Conservation (phyloP, 2,888 invertebrate species). For the Drosophila sordidapex region DNA sequence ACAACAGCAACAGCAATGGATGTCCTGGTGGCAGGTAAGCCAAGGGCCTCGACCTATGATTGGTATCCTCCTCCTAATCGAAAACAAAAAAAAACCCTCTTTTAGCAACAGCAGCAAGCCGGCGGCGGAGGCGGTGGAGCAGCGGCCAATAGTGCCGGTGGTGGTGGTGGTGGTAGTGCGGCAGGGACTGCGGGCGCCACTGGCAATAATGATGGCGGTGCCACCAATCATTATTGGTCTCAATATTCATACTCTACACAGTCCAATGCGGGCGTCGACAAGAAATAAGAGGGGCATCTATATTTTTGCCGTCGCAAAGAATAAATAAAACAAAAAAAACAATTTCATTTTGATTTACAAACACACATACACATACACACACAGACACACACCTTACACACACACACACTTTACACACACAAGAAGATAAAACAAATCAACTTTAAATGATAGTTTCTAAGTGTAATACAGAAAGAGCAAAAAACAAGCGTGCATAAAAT, state of each 20-base stretch:
- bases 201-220: constrained; percentile 69
- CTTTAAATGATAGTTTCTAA: constrained; percentile 67
- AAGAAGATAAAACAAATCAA: constrained; percentile 48
- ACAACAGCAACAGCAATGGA: constrained; percentile 84
- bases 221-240: constrained; percentile 83
- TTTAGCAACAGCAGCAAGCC: constrained; percentile 53
- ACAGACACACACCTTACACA: constrained; percentile 8
- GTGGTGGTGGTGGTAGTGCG: constrained; percentile 47
- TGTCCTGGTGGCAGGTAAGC: constrained; percentile 84
- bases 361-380: constrained; percentile 12
- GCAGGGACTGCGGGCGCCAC: constrained; percentile 42
- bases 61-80: neutral
- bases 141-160: constrained; percentile 57
- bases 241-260: constrained; percentile 84
- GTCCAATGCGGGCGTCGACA: constrained; percentile 70
- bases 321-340: neutral
- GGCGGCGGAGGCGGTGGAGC: constrained; percentile 37
- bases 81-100: neutral
- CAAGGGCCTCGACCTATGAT: neutral
- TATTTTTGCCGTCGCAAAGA: constrained; percentile 17
- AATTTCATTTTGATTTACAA: constrained; percentile 33
- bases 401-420: constrained; percentile 15
- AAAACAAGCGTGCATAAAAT: constrained; percentile 39
- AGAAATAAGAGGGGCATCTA: constrained; percentile 52
- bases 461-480: constrained; percentile 36